phyloP scores from a whole-genome alignment of 2,888 invertebrate genomes.

The Encarsia formosa region DNA sequence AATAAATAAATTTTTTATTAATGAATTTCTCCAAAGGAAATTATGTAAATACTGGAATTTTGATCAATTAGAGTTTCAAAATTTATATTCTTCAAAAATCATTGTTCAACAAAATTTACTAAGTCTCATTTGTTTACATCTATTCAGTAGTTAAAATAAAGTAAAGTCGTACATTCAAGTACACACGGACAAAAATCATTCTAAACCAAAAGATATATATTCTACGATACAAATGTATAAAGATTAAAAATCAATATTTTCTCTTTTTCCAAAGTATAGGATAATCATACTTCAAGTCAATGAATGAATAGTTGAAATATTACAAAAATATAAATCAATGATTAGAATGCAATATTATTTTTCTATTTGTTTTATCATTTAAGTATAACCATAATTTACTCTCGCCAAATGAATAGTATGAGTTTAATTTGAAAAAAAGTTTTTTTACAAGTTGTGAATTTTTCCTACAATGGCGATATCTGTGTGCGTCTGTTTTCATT shows the following conservation, averaged over 20 bases:
- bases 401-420: too few species aligned
- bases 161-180: too few species aligned
- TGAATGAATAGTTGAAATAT: too few species aligned
- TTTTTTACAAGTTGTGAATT: constrained; percentile 3
- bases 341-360: too few species aligned
- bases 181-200: constrained; percentile 2
- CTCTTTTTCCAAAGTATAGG: constrained; percentile 3
- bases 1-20: constrained; percentile 11
- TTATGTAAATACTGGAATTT: constrained; percentile 18
- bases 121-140: background rate
- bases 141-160: background rate
- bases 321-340: too few species aligned
- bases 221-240: constrained; percentile 18
- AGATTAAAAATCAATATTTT: constrained; percentile 14
- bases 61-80: constrained; percentile 8
- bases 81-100: background rate
- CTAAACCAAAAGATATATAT: constrained; percentile 5
- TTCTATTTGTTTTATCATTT: too few species aligned
- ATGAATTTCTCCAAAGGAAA: background rate
- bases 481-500: too few species aligned
- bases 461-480: background rate
- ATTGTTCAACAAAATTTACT: background rate
- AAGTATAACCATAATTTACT: too few species aligned
- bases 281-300: background rate
- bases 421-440: background rate